Evolutionary conservation across 2,797 vertebrate genomes (phyloP), one percentile per base, ranked within the genome.

Genomic region (Gadopsis marmoratus): DNA sequence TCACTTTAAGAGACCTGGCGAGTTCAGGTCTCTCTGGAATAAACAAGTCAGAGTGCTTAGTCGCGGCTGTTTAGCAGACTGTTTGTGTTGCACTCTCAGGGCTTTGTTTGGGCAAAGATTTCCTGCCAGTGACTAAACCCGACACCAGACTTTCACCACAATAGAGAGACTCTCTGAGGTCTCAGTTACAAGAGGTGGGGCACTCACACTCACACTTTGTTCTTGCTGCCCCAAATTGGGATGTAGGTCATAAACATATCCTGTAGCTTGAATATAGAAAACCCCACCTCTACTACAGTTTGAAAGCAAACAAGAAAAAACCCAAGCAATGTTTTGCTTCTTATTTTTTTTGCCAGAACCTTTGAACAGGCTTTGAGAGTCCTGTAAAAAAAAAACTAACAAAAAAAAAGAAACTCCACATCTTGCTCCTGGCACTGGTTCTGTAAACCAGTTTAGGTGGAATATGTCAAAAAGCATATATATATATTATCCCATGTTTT

Each of bases 81-180:
- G 50, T 64, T 73, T 65, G 71, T 68, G 4, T 74, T 39, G 55
- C 60, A 29, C 66, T 70, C 72, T 7, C 0, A 74, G 43, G 56
- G 35, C 35, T 86, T 82, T 74, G 70, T 79, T 68, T 54, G 6
- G 7, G 0, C 33, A 50, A 64, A 67, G 69, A 43, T 43, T 67
- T 48, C 48, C 76, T 72, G 53, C 54, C 60, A 26, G 17, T 16
- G 43, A 51, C 68, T 64, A 23, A 85, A 83, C 80, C 54, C 4
- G 29, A 83, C 78, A 83, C 81, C 59, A 26, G 17, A 84, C 68
- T 56, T 71, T 76, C 79, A 55, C 73, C 7, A 61, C 35, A 69
- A 58, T 4, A 35, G 11, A 70, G 77, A 55, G 19, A 47, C 33
- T 72, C 48, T 55, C 59, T 31, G 0, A 66, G 29, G 75, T 76